Conservation (phyloP, 2,113 vertebrate species). For the Syrmaticus mikado region DNA sequence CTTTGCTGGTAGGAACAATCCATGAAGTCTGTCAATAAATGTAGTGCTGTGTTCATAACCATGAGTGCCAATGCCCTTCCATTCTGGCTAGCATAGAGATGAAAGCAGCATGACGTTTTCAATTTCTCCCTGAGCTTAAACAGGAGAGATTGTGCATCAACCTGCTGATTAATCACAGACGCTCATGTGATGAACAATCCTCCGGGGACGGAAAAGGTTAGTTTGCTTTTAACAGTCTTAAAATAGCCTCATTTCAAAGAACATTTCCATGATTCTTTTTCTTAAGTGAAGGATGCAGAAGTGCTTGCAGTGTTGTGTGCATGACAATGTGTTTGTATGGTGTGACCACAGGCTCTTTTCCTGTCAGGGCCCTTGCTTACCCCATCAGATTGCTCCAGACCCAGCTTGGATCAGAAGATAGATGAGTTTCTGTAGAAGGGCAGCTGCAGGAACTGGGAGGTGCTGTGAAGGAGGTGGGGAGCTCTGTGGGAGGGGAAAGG, state of each 20-base stretch:
- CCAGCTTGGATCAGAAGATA: not conserved
- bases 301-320: not conserved
- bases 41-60: not conserved
- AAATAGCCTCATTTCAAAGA: conserved; percentile 43
- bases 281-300: not conserved
- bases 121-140: not conserved
- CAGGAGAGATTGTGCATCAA: not conserved
- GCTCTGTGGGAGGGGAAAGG: not conserved
- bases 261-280: not conserved
- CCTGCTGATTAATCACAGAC: conserved; percentile 29
- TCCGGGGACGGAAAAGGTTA: conserved; percentile 14
- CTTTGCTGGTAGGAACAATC: not conserved
- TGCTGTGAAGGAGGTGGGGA: not conserved
- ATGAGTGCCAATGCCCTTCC: not conserved
- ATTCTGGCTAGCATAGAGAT: not conserved
- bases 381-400: not conserved
- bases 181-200: conserved; percentile 13
- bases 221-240: conserved; percentile 35
- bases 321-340: not conserved
- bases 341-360: not conserved
- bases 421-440: not conserved
- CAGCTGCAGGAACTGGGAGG: not conserved
- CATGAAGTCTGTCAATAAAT: not conserved
- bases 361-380: not conserved
- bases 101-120: not conserved